Conservation (phyloP, 2,113 vertebrate genomes). For the Oryzias melastigma region DNA sequence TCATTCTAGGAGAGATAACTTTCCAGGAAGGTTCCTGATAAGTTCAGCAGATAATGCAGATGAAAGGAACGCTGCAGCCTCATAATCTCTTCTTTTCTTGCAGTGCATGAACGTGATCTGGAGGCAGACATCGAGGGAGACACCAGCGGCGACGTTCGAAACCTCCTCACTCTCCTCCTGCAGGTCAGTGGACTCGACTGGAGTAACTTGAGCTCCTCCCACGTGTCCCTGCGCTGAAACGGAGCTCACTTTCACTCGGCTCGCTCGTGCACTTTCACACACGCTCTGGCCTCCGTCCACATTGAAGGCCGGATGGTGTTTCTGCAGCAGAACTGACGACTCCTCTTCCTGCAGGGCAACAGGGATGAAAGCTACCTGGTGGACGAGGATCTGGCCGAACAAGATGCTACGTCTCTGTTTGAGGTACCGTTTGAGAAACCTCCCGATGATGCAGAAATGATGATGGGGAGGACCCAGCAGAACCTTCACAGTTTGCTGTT, state of each 20-base stretch:
- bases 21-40: too few species aligned
- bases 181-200: slow-evolving; percentile 55
- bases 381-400: slow-evolving; percentile 75
- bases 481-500: too few species aligned
- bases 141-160: slow-evolving; percentile 79
- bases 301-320: slow-evolving; percentile 26
- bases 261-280: slow-evolving; percentile 13
- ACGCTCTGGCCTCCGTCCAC: slow-evolving; percentile 20
- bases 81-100: background rate
- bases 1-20: too few species aligned
- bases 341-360: slow-evolving; percentile 61
- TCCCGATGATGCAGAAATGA: background rate
- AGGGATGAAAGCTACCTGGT: slow-evolving; percentile 78
- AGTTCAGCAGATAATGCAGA: background rate
- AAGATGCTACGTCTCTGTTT: slow-evolving; percentile 71
- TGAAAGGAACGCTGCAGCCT: background rate
- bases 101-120: slow-evolving; percentile 79
- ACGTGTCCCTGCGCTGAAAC: slow-evolving; percentile 32
- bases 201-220: slow-evolving; percentile 28
- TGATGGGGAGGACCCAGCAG: too few species aligned
- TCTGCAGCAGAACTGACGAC: slow-evolving; percentile 16
- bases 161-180: slow-evolving; percentile 72
- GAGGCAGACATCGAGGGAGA: slow-evolving; percentile 79
- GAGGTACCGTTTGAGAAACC: slow-evolving; percentile 56
- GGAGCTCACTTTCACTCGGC: slow-evolving; percentile 39